Evolutionary conservation across 2,113 vertebrate species (phyloP), one percentile per base, ranked within the genome.

Genomic region (Entelurus aequoreus): DNA sequence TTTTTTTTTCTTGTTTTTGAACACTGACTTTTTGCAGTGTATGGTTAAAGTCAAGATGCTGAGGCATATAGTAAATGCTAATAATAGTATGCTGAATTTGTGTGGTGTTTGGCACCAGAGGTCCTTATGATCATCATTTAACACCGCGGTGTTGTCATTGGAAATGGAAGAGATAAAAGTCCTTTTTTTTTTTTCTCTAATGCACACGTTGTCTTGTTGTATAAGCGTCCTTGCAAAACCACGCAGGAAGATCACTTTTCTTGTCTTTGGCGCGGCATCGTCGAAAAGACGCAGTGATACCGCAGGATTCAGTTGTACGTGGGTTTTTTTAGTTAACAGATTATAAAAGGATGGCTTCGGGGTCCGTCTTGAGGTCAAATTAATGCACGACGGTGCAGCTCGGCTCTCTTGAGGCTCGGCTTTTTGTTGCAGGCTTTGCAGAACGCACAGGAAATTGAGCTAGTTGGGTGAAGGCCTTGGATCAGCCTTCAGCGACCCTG

Each of bases 61-160:
- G 44, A 52, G 48, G 46, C 75, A 63, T 68, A 37, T 68, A 51
- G 73, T 72, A 81, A 75, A 53, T 62, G 54, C 67, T 54, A 58
- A 71, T 14, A 55, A 35, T 49, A 19, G 19, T 19, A 71, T 44
- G 68, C 16, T 67, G 40, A 60, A 44, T 82, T 66, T 73, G 79
- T 53, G 76, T 66, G 65, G 80, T 59, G 71, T 84, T 76, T 36
- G 47, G 54, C 71, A 66, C 12, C 78, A 75, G 75, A 74, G 46
- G 66, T 73, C 62, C 63, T 63, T 62, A 37, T 55, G 54, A 60
- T 53, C 7, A 46, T 46, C 10, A 46, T 46, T 12, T 46, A 46
- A 46, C 40, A 42, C 40, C 6, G 42, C 42, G 10, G 2, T 53
- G 5, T 53, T 53, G 28, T 53, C 2, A 38, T 55, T 55, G 53